phyloP scores from a whole-genome alignment of 2,888 invertebrate genomes.

The Adineta ricciae region DNA sequence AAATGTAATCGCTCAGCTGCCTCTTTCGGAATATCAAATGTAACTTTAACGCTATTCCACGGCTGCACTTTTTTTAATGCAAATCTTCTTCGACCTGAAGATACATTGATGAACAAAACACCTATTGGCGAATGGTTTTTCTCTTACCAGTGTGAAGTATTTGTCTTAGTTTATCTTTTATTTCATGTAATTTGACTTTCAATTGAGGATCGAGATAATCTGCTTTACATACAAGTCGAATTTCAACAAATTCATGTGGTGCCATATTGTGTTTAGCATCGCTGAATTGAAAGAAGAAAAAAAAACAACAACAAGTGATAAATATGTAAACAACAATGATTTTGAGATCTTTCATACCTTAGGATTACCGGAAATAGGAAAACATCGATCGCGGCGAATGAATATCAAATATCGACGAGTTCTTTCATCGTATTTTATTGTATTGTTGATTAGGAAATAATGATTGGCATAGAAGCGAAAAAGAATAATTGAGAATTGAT shows the following conservation, averaged over 20 bases:
- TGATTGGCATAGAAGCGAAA: background rate
- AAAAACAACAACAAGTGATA: background rate
- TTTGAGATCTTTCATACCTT: background rate
- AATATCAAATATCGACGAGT: background rate
- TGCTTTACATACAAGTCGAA: conserved; percentile 81
- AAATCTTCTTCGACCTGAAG: conserved; percentile 25
- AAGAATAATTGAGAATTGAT: conserved; percentile 9
- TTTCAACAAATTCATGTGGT: conserved; percentile 57
- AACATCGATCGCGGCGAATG: background rate
- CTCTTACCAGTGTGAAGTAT: conserved; percentile 65
- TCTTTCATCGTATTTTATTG: background rate
- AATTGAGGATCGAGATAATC: conserved; percentile 77
- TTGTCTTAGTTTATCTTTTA: conserved; percentile 67
- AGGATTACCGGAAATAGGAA: background rate
- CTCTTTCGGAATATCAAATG: conserved; percentile 89
- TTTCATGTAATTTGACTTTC: conserved; percentile 66
- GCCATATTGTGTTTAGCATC: background rate
- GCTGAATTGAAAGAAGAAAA: background rate
- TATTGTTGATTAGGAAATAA: background rate
- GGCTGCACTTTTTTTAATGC: conserved; percentile 75
- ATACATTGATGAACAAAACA: conserved; percentile 41
- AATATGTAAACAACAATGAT: background rate
- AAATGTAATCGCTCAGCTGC: conserved; percentile 80
- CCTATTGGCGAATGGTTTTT: background rate
- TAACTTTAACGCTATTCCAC: conserved; percentile 94